These are phyloP conservation scores for Catocala fraxini DNA, from an alignment of 2,888 invertebrate species.

Conservation along the genomic window DNA sequence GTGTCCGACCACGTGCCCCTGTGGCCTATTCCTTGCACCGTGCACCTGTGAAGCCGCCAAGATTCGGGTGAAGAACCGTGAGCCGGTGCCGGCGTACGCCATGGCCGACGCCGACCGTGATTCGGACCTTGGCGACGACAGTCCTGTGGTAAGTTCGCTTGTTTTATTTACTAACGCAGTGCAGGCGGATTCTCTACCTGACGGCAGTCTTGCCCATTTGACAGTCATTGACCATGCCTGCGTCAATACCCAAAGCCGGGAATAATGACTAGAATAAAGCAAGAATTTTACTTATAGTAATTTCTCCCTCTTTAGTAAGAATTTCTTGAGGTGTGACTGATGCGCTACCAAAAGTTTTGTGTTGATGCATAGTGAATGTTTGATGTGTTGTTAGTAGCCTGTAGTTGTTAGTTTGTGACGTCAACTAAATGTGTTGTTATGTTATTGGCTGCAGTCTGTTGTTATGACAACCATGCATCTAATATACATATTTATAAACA, in stretches of 20 bases:
- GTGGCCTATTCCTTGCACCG: slow-evolving; percentile 70
- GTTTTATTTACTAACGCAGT: neutral
- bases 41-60: slow-evolving; percentile 87
- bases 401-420: slow-evolving; percentile 15
- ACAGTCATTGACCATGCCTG: no score
- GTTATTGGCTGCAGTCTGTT: slow-evolving; percentile 38
- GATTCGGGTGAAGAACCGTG: slow-evolving; percentile 96
- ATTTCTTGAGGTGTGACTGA: neutral
- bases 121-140: slow-evolving; percentile 92
- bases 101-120: slow-evolving; percentile 91
- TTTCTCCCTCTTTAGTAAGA: neutral
- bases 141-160: slow-evolving; percentile 90
- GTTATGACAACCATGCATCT: slow-evolving; percentile 46
- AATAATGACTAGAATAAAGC: no score
- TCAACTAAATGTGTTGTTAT: slow-evolving; percentile 25
- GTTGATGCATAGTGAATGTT: slow-evolving; percentile 22
- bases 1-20: slow-evolving; percentile 70
- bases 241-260: no score
- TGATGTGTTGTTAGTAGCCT: slow-evolving; percentile 34
- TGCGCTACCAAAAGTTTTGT: slow-evolving; percentile 25
- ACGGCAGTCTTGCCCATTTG: no score
- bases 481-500: neutral
- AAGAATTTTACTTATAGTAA: neutral
- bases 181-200: no score
- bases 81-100: slow-evolving; percentile 95